A percentile compares a stretch with the other conserved stretches of the same genome.
Conservation (phyloP, 2,797 vertebrate genomes). For the Cephalopachus bancanus region DNA sequence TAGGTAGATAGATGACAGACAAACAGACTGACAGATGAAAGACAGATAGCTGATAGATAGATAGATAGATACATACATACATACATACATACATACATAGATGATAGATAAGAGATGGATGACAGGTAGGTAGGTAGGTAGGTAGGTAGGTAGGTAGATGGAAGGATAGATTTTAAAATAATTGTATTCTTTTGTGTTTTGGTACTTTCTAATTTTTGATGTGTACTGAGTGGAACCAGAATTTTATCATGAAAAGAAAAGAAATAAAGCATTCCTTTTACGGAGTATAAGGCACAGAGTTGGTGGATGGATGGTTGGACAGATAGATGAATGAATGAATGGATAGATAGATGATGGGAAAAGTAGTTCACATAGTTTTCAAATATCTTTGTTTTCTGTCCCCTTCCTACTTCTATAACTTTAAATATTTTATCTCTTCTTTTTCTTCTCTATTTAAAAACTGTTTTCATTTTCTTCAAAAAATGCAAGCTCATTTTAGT, state of each 20-base stretch:
- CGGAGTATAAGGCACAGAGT: background rate
- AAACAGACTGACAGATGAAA: background rate
- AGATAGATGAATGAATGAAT: background rate
- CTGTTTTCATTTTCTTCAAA: background rate
- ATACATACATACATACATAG: no score
- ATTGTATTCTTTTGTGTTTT: background rate
- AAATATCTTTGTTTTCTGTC: background rate
- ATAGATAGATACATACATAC: no score
- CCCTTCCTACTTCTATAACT: background rate
- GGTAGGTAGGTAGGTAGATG: background rate
- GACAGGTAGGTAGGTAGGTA: background rate
- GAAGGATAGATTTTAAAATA: background rate
- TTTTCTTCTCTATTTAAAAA: constrained; percentile 38
- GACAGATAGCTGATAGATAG: background rate
- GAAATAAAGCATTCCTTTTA: background rate
- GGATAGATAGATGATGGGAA: background rate
- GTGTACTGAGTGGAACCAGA: background rate
- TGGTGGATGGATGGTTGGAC: background rate
- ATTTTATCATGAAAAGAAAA: background rate
- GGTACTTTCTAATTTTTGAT: constrained; percentile 1
- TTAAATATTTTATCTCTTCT: background rate
- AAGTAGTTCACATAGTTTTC: background rate
- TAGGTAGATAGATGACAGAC: background rate
- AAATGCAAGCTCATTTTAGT: background rate
- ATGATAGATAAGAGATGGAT: no score